phyloP scores from a whole-genome alignment of 1,140 invertebrate genomes.

The Trichonephila clavipes region DNA sequence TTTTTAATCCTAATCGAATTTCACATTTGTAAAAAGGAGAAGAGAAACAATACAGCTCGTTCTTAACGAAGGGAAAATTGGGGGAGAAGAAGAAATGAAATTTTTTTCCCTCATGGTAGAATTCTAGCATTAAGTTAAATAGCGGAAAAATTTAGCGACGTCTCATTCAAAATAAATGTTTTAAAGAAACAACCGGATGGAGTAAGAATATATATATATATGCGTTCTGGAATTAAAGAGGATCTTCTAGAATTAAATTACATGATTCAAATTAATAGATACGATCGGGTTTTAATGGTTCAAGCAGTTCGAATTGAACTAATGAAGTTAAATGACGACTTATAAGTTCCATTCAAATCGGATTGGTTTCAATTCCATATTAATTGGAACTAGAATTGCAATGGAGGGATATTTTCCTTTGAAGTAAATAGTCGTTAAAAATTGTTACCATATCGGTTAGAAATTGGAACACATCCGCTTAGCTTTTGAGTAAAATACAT shows the following conservation, averaged over 20 bases:
- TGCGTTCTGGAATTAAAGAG: not conserved
- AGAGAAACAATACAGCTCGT: not conserved
- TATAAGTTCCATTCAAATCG: not conserved
- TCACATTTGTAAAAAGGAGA: not conserved
- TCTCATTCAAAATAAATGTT: not conserved
- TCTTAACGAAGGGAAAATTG: not conserved
- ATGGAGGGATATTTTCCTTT: too few relatives aligned
- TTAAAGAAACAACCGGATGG: not conserved
- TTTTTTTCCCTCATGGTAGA: not conserved
- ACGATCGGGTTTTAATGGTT: not conserved
- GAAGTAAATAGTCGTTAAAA: too few relatives aligned
- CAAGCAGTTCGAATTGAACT: not conserved
- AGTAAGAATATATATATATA: not conserved
- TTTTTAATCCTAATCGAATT: conserved; percentile 51
- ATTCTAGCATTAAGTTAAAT: conserved; percentile 59
- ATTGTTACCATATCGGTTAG: too few relatives aligned
- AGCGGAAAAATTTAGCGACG: conserved; percentile 39
- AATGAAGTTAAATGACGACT: conserved; percentile 4
- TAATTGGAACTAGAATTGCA: too few relatives aligned
- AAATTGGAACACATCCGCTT: too few relatives aligned
- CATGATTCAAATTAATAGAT: not conserved
- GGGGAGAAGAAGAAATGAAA: not conserved
- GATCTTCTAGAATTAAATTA: not conserved
- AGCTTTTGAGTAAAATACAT: too few relatives aligned
- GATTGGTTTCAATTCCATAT: not conserved